These are phyloP conservation scores for Phaethornis superciliosus DNA, from an alignment of 2,113 vertebrate species.

Conservation along the genomic window DNA sequence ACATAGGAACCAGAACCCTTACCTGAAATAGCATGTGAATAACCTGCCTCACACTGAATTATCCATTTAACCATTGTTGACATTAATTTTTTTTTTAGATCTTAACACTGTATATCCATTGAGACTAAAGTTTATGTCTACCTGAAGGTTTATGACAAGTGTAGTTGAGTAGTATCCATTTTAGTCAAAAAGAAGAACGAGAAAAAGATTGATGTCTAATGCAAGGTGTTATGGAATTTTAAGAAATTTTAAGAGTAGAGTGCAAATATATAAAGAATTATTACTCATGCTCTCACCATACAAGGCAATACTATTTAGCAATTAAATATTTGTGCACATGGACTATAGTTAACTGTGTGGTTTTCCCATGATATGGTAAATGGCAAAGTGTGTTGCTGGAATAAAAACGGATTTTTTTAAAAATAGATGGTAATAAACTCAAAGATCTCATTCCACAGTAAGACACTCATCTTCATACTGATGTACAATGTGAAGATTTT, in stretches of 20 bases:
- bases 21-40: not conserved
- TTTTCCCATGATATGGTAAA: fast-evolving
- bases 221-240: fast-evolving
- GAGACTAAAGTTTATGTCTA: not conserved
- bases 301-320: not conserved
- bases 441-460: fast-evolving
- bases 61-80: not conserved
- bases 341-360: not conserved
- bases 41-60: not conserved
- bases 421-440: not conserved
- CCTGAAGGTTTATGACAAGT: fast-evolving
- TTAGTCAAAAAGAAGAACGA: not conserved
- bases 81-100: not conserved
- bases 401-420: not conserved
- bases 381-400: fast-evolving
- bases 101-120: not conserved
- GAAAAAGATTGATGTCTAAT: not conserved
- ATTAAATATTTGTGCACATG: not conserved
- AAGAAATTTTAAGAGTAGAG: not conserved
- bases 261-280: not conserved
- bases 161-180: not conserved
- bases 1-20: not conserved
- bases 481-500: not conserved
- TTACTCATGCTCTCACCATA: not conserved
- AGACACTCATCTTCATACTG: not conserved